Evolutionary conservation across 1,140 invertebrate genomes (phyloP), one percentile per base, ranked within the genome.

Genomic region (Drosophila erecta): DNA sequence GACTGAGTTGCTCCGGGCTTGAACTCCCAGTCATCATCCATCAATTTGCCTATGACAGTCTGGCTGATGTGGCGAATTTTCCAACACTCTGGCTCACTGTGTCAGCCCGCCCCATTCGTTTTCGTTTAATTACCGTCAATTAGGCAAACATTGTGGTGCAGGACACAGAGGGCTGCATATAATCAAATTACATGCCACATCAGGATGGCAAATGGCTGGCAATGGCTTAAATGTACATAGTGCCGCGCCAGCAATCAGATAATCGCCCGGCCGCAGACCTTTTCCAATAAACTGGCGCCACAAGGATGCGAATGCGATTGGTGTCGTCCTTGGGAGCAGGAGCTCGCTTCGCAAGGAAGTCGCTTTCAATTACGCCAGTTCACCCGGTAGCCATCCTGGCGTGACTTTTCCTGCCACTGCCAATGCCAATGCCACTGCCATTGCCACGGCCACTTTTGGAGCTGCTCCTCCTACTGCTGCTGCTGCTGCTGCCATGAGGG

Each of bases 51-150:
- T 54, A 61, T 53, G 43, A 61, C 67, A 76, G 60, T 60, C 57
- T n/a, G 33, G 38, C 75, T 69, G 74, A 64, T 76, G 61, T 57
- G 57, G 79, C 78, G 78, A 81, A 53, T 64, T 76, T 50, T 49
- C 30, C 15, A 58, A 20, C 43, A 56, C 59, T 75, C 40, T 33
- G 17, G 41, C 17, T 20, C 41, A 4, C 41, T 11, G 15, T 17
- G n/a, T n/a, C 40, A 38, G 40, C 4, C 41, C 15, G 12, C 10
- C 10, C 30, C 17, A 44, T 51, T 47, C n/a, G 64, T 57, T 46
- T 67, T 79, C 64, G 51, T 79, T 59, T 89, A 79, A 86, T 86
- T 86, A 83, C 58, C 79, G 70, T 76, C 83, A 86, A 86, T 86
- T 86, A 89, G 75, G 56, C 65, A 87, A 87, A 87, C 70, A 69